Evolutionary conservation across 2,888 invertebrate species (phyloP), one percentile per base, ranked within the genome.

Genomic region (Spodoptera exigua): DNA sequence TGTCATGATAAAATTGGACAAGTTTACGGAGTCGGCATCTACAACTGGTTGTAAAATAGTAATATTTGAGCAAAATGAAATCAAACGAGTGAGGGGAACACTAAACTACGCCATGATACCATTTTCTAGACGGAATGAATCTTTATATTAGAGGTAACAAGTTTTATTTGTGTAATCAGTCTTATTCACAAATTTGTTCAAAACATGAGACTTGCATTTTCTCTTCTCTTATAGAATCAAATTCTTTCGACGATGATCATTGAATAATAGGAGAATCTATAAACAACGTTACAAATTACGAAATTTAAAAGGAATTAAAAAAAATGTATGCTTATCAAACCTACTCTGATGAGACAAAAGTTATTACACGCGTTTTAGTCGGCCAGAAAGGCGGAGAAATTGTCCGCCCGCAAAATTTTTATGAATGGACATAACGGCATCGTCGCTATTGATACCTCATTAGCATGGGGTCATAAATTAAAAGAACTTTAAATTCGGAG

Each of bases 381-480:
- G 51, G 60, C 37, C 55, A 45, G 55, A 57, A 43, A 57, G 77
- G 62, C 76, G 70, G 73, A 61, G 59, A 72, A 68, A 70, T 66
- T 76, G 66, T 49, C 49, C 58, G 65, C 34, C 74, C 64, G 73
- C 74, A 65, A 78, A 80, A 79, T 78, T 84, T 86, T 88, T 88
- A 88, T 89, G 86, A 88, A 89, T 90, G 86, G 82, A 83, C 66
- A 76, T 91, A 91, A 89, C 90, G 89, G 91, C 74, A 84, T 81
- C 67, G 79, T 79, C 67, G 81, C 82, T 82, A 85, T 87, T 80
- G 86, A 89, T 86, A 83, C 78, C 85, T 89, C 84, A 90, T 91
- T 90, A 90, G 85, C 86, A 88, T 89, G 80, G 68, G 71, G 66
- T 74, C 85, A 87, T 91, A 90, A 89, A 90, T 89, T 80, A 85